Conservation (phyloP, 2,113 vertebrate species). For the Ictidomys tridecemlineatus region DNA sequence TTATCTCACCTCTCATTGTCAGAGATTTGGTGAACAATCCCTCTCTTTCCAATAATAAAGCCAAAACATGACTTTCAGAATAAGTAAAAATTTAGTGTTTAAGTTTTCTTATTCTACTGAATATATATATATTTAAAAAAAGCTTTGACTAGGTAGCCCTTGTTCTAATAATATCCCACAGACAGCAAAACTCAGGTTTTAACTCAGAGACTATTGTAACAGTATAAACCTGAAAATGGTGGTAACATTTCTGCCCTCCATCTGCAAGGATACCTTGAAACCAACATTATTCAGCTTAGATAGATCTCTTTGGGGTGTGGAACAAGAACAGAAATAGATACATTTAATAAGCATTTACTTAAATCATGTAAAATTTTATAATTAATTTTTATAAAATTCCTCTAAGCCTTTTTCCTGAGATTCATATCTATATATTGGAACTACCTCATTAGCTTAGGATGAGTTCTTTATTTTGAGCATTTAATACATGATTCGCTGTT, state of each 20-base stretch:
- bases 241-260: background rate
- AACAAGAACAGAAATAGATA: background rate
- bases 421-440: conserved; percentile 62
- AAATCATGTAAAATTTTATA: conserved; percentile 4
- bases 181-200: background rate
- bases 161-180: conserved; percentile 9
- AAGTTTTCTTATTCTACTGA: background rate
- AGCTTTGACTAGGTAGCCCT: background rate
- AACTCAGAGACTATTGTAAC: background rate
- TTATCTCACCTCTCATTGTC: background rate
- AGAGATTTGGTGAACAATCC: background rate
- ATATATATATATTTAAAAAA: background rate
- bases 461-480: conserved; percentile 65
- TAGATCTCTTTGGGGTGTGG: background rate
- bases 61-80: background rate
- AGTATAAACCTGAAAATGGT: background rate
- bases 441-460: conserved; percentile 65
- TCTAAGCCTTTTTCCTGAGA: conserved; percentile 66
- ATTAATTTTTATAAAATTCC: conserved; percentile 56
- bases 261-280: background rate
- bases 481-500: conserved; percentile 64
- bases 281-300: background rate
- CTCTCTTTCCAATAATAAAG: background rate
- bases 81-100: background rate
- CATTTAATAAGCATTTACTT: background rate